Conservation (phyloP, 2,797 vertebrate species). For the Ispidina picta region DNA sequence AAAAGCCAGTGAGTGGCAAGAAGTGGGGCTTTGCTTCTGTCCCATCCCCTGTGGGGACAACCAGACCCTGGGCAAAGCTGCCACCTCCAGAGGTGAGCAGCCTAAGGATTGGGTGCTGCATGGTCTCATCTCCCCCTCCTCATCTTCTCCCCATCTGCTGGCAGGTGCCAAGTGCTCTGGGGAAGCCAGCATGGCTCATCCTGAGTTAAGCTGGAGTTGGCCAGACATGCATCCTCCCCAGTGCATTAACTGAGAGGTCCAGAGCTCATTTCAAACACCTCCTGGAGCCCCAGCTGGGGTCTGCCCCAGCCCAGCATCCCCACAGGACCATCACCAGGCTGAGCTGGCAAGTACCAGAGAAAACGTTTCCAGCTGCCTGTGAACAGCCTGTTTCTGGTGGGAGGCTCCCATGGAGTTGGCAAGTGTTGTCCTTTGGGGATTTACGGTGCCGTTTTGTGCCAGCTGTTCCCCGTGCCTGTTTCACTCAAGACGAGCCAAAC, state of each 20-base stretch:
- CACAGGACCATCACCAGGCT: background rate
- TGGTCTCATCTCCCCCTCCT: background rate
- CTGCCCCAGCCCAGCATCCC: background rate
- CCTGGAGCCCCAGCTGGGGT: background rate
- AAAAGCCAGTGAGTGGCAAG: background rate
- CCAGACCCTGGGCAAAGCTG: background rate
- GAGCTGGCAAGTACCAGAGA: background rate
- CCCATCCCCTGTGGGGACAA: background rate
- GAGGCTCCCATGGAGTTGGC: constrained; percentile 23
- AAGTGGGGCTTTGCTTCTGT: background rate
- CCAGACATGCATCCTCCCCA: background rate
- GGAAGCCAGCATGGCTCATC: background rate
- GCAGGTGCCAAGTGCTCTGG: background rate
- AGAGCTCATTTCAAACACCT: background rate
- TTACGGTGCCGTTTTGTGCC: constrained; percentile 47
- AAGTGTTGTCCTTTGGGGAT: constrained; percentile 68
- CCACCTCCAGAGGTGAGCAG: background rate
- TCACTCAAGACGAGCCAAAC: background rate
- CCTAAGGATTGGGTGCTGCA: rapidly evolving
- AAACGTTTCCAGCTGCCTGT: constrained; percentile 55
- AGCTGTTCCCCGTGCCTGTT: background rate
- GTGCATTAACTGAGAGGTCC: rapidly evolving
- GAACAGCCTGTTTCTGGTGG: constrained; percentile 54
- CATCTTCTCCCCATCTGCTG: background rate
- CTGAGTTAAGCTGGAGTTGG: background rate